Evolutionary conservation across 2,888 invertebrate species (phyloP).

Genomic region (Volucella inanis): DNA sequence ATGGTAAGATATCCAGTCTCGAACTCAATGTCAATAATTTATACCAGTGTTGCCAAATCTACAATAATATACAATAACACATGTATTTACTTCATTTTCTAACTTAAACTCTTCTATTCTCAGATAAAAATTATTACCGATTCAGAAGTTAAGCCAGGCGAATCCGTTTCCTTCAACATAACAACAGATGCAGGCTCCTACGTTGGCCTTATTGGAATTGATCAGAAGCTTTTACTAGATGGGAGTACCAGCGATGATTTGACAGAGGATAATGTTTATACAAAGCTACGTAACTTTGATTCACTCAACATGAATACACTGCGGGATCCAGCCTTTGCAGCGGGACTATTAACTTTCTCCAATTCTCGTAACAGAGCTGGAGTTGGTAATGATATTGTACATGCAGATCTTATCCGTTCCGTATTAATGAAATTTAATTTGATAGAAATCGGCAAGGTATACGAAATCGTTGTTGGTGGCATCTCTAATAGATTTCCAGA

Average conservation of each 20-base stretch:
- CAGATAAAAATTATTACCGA: slow-evolving; percentile 77
- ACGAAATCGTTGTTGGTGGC: neutral
- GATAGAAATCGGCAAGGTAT: neutral
- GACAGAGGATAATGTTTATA: slow-evolving; percentile 18
- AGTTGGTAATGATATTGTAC: slow-evolving; percentile 1
- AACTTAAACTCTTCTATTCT: neutral
- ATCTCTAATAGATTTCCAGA: neutral
- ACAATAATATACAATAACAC: too few species aligned
- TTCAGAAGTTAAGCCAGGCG: slow-evolving; percentile 87
- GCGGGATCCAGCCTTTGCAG: slow-evolving; percentile 29
- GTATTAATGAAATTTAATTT: neutral
- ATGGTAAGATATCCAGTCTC: too few species aligned
- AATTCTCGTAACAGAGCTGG: slow-evolving; percentile 50
- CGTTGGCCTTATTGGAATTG: slow-evolving; percentile 92
- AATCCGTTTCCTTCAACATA: slow-evolving; percentile 89
- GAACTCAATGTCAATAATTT: too few species aligned
- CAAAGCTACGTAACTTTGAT: slow-evolving; percentile 34
- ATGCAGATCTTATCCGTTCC: neutral
- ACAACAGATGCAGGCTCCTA: slow-evolving; percentile 91
- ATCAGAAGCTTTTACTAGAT: slow-evolving; percentile 88
- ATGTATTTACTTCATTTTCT: neutral
- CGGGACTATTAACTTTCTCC: slow-evolving; percentile 80
- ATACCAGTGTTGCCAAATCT: too few species aligned
- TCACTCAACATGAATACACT: slow-evolving; percentile 83
- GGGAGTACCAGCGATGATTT: slow-evolving; percentile 85